phyloP scores from a whole-genome alignment of 23 tunicate species.

The Trididemnum nubilum region DNA sequence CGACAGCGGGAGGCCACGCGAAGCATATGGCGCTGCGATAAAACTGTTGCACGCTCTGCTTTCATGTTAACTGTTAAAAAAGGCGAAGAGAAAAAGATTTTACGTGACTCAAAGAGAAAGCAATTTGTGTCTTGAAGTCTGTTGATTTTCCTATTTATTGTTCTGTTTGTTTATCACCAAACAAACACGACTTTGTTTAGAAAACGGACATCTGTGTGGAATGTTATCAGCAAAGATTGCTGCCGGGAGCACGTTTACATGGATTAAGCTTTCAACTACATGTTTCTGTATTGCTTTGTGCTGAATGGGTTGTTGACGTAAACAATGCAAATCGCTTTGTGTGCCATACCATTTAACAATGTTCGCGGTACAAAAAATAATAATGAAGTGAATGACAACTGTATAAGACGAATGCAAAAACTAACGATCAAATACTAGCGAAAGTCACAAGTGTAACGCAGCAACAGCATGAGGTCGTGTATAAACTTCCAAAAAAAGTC shows the following conservation, averaged over 20 bases:
- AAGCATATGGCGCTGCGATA: slow-evolving; percentile 12
- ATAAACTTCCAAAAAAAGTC: too few species aligned
- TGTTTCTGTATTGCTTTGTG: too few species aligned
- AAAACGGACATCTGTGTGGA: not conserved
- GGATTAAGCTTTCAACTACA: too few species aligned
- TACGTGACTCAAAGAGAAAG: not conserved
- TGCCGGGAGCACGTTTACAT: too few species aligned
- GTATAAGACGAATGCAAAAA: too few species aligned
- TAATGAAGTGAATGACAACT: too few species aligned
- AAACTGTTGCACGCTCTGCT: not conserved
- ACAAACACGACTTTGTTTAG: not conserved
- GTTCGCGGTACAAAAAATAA: too few species aligned
- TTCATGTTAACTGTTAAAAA: not conserved
- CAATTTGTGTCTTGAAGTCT: not conserved
- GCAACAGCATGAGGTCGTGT: too few species aligned
- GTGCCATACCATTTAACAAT: not conserved
- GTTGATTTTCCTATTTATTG: not conserved
- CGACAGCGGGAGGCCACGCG: slow-evolving; percentile 1
- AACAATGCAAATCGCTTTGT: not conserved
- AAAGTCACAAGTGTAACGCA: too few species aligned
- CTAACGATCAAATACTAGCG: too few species aligned
- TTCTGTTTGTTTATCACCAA: not conserved
- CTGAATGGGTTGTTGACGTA: too few species aligned
- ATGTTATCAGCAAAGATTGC: not conserved
- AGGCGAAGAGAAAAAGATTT: not conserved